These are phyloP conservation scores for Noctilio leporinus DNA, from an alignment of 2,113 vertebrate species.

Conservation along the genomic window DNA sequence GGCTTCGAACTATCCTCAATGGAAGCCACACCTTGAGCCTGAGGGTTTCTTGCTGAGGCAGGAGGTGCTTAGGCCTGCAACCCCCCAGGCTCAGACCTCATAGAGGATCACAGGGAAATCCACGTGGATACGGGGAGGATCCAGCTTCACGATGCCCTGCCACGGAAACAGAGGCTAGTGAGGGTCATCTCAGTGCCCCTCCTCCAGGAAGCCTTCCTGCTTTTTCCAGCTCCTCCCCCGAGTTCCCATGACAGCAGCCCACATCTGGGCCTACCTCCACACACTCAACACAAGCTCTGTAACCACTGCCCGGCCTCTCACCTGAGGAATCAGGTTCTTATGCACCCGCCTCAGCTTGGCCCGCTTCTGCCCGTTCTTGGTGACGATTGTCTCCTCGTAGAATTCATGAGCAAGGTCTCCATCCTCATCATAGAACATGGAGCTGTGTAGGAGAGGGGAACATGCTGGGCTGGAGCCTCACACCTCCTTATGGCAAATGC, in stretches of 20 bases:
- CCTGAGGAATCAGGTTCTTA: constrained; percentile 98
- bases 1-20: constrained; percentile 46
- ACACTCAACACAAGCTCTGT: background rate
- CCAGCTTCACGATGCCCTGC: constrained; percentile 94
- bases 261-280: background rate
- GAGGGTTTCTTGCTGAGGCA: constrained; percentile 47
- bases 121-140: constrained; percentile 94
- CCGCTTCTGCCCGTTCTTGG: constrained; percentile 94
- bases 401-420: constrained; percentile 98
- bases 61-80: constrained; percentile 34
- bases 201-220: background rate
- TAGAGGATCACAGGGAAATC: constrained; percentile 97
- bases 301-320: constrained; percentile 64
- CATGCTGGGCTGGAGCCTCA: background rate
- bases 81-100: constrained; percentile 85
- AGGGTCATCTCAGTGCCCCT: constrained; percentile 1
- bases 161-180: constrained; percentile 59
- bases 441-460: constrained; percentile 80
- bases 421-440: constrained; percentile 97
- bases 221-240: background rate
- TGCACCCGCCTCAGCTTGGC: constrained; percentile 97
- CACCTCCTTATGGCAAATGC: background rate
- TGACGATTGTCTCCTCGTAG: constrained; percentile 97
- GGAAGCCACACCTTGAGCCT: constrained; percentile 53
- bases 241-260: background rate